Evolutionary conservation across 2,797 vertebrate species (phyloP).

Genomic region (Sebastes minor): DNA sequence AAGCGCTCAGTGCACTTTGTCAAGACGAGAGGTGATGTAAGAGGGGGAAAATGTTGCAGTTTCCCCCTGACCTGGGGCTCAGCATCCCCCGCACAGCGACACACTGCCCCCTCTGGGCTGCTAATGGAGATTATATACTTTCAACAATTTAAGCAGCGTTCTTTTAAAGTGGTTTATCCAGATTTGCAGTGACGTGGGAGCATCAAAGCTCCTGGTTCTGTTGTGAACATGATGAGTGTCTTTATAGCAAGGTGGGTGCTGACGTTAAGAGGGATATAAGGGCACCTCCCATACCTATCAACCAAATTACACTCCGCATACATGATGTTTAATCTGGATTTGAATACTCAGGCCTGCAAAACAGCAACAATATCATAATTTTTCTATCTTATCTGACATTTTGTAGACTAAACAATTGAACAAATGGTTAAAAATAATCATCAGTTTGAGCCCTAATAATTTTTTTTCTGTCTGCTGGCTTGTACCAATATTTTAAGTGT

Average conservation of each 20-base stretch:
- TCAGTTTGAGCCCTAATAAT: neutral
- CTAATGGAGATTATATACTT: slow-evolving; percentile 46
- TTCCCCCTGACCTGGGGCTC: slow-evolving; percentile 67
- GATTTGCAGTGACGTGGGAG: slow-evolving; percentile 7
- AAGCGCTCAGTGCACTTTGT: slow-evolving; percentile 75
- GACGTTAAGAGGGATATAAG: neutral
- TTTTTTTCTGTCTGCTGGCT: neutral
- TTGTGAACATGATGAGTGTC: neutral
- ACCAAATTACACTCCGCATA: neutral
- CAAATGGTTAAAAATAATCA: neutral
- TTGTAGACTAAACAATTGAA: neutral
- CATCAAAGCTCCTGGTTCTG: neutral
- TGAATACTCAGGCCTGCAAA: neutral
- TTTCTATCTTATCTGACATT: neutral
- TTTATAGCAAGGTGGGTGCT: neutral
- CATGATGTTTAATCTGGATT: neutral
- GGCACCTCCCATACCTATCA: neutral
- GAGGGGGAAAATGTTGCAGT: slow-evolving; percentile 78
- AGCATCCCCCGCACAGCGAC: slow-evolving; percentile 69
- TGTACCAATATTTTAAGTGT: neutral
- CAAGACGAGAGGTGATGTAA: slow-evolving; percentile 79
- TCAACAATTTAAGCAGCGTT: slow-evolving; percentile 8
- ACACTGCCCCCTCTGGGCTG: slow-evolving; percentile 85
- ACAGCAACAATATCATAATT: neutral
- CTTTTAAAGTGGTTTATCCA: slow-evolving; percentile 18